These are phyloP conservation scores for Hemichromis elongatus DNA, from an alignment of 2,113 vertebrate species.

Conservation along the genomic window DNA sequence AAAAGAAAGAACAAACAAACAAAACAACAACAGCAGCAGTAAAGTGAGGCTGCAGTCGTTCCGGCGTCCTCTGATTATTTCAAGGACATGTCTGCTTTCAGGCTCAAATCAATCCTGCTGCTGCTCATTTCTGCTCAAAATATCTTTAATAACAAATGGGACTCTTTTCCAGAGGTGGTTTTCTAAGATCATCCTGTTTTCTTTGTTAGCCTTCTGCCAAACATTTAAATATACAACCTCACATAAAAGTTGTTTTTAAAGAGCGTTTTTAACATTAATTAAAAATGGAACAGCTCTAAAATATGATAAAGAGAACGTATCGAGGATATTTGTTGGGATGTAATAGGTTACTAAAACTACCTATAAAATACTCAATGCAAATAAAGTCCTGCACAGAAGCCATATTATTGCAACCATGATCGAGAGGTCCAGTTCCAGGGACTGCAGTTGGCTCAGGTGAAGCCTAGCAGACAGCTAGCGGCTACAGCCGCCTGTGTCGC, in stretches of 20 bases:
- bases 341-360: not conserved
- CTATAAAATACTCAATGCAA: not conserved
- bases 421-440: not conserved
- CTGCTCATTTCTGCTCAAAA: not conserved
- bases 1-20: not conserved
- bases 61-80: not conserved
- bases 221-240: not conserved
- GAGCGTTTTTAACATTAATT: not conserved
- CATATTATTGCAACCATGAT: not conserved
- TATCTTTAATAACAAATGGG: not conserved
- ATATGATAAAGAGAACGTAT: not conserved
- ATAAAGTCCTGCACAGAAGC: not conserved
- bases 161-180: not conserved
- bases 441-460: not conserved
- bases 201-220: not conserved
- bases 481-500: not conserved
- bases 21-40: not conserved
- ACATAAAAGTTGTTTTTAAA: not conserved
- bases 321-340: not conserved
- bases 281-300: not conserved
- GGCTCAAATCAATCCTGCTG: conserved; percentile 30
- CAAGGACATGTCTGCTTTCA: conserved; percentile 36
- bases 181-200: not conserved
- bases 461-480: not conserved
- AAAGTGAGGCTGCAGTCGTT: conserved; percentile 32